A percentile compares a stretch with the other conserved stretches of the same genome.
Evolutionary conservation across 2,888 invertebrate species (phyloP).

Genomic region (Harpalus rufipes): DNA sequence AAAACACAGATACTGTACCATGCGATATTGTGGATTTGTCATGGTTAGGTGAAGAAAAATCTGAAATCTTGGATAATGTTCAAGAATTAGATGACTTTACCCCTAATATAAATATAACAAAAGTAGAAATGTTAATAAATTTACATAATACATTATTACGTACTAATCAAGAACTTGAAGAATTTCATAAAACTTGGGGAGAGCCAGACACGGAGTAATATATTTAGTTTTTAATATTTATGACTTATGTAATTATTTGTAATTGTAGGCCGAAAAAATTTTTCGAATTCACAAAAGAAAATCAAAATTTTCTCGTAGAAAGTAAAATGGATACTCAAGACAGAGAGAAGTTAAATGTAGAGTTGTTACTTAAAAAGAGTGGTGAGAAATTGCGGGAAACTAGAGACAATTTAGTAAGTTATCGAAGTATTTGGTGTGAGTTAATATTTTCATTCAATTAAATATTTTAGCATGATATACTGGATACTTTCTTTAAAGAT

Average conservation of each 20-base stretch:
- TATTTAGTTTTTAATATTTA: not conserved
- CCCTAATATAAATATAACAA: not conserved
- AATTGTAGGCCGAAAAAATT: slow-evolving; percentile 41
- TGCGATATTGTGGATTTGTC: slow-evolving; percentile 48
- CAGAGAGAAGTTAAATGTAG: slow-evolving; percentile 45
- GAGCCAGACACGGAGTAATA: not conserved
- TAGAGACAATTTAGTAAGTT: slow-evolving; percentile 27
- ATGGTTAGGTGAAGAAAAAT: slow-evolving; percentile 51
- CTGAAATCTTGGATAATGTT: slow-evolving; percentile 27
- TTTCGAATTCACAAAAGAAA: slow-evolving; percentile 35
- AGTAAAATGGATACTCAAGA: slow-evolving; percentile 22
- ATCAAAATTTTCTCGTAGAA: not conserved
- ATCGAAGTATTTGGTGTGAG: not conserved
- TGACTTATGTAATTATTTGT: not conserved
- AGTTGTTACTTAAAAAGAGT: slow-evolving; percentile 34
- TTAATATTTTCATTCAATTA: slow-evolving; percentile 19
- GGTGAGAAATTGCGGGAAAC: slow-evolving; percentile 2
- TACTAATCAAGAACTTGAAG: slow-evolving; percentile 11
- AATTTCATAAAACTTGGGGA: not conserved
- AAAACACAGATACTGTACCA: not conserved
- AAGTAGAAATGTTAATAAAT: slow-evolving; percentile 33
- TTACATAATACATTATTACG: slow-evolving; percentile 29
- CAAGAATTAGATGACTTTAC: not conserved
- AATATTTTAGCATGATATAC: slow-evolving; percentile 37
- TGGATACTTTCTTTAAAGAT: slow-evolving; percentile 22